These are phyloP conservation scores for Drosophila grimshawi DNA, from an alignment of 1,140 invertebrate species.

Conservation along the genomic window DNA sequence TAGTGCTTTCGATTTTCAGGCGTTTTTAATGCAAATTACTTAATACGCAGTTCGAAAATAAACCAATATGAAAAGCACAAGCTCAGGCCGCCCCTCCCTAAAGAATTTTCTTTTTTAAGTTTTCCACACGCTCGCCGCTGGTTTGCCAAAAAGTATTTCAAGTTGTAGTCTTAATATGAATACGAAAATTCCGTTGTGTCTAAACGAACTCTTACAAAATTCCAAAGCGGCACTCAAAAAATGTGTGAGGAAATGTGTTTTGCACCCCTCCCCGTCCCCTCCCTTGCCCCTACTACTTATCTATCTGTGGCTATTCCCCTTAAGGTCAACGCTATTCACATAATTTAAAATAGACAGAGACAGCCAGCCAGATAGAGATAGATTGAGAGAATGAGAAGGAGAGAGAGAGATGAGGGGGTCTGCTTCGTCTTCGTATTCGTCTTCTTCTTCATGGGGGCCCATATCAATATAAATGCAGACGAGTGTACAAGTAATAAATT, in stretches of 20 bases:
- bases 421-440: slow-evolving; percentile 8
- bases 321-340: slow-evolving; percentile 41
- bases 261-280: background rate
- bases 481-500: slow-evolving; percentile 63
- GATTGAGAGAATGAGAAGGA: slow-evolving; percentile 28
- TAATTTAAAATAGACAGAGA: slow-evolving; percentile 30
- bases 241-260: slow-evolving; percentile 35
- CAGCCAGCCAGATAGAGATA: slow-evolving; percentile 16
- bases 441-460: slow-evolving; percentile 7
- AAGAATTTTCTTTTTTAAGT: slow-evolving; percentile 19
- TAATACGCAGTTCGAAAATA: slow-evolving; percentile 53
- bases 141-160: slow-evolving; percentile 42
- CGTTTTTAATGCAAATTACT: slow-evolving; percentile 62
- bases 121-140: slow-evolving; percentile 17
- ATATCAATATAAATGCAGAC: background rate
- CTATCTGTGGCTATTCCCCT: slow-evolving; percentile 36
- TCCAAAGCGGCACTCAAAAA: slow-evolving; percentile 37
- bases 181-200: slow-evolving; percentile 29
- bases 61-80: slow-evolving; percentile 40
- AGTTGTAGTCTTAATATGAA: slow-evolving; percentile 30
- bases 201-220: slow-evolving; percentile 44
- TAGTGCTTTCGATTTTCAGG: slow-evolving; percentile 16
- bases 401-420: slow-evolving; percentile 18
- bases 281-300: slow-evolving; percentile 32
- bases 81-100: slow-evolving; percentile 5